Base-by-base conservation (phyloP, 2,888 invertebrate species). In the Biston betularia region DNA sequence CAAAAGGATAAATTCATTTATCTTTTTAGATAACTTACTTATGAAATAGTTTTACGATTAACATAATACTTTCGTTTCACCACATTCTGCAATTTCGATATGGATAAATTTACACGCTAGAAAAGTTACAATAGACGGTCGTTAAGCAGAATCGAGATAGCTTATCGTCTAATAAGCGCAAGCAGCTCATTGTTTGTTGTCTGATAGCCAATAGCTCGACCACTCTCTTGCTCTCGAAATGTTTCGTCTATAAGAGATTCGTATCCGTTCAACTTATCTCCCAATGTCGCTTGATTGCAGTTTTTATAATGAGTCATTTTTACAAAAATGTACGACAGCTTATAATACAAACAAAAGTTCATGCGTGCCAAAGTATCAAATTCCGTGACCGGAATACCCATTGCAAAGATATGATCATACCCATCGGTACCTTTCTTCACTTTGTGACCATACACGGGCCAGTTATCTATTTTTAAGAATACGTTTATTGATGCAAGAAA, bases 281-380 rank as follows among this genome's bases (percentile, higher is more conserved):
- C 35, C 0, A 15, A 34, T 46, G 46, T 38, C 5, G 0, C 1
- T 10, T 57, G 35, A 15, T 5, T 48, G 15, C 24, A 35, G 15
- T 34, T 35, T 14, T 6, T 48, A 45, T 7, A 34, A 46, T 56
- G 45, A 0, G 33, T 38, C 14, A 46, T 35, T 8, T 14, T 38
- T 34, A 56, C 33, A 35, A 10, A 6, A 34, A 56, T 40, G 10
- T 11, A 8, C 10, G 46, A 33, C 8, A 57, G 15, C 14, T 57
- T 57, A 48, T 57, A 57, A 46, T 48, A 14, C 38, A 57, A 46
- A 11, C 7, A 10, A 48, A 46, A 57, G 14, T 57, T 35, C 0
- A 15, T n/a, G 2, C 33, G 45, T 14, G n/a, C n/a, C 14, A 56
- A 12, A 34, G 11, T 6, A n/a, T n/a, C 34, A 0, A 34, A 48